Evolutionary conservation across 2,113 vertebrate genomes (phyloP).

Genomic region (Eptesicus fuscus): DNA sequence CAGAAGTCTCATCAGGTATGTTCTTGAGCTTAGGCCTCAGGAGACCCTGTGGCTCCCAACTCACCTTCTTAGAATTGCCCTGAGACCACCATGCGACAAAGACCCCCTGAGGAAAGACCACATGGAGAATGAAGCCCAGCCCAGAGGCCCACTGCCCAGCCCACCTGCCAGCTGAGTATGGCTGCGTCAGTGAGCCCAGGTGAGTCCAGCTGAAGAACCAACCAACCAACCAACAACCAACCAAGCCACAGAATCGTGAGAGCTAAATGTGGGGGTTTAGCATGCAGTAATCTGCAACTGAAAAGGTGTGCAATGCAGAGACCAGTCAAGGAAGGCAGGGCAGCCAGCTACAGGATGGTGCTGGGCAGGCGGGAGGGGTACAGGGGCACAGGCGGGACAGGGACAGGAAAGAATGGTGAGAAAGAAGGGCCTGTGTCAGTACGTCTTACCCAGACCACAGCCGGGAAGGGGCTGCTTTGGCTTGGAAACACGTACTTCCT

Average conservation of each 20-base stretch:
- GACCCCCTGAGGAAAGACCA: not conserved
- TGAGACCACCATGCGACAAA: not conserved
- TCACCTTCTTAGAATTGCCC: not conserved
- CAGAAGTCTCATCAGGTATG: not conserved
- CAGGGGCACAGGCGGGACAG: too few species aligned
- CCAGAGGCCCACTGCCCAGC: not conserved
- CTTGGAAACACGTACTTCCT: not conserved
- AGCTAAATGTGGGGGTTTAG: not conserved
- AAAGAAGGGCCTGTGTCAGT: not conserved
- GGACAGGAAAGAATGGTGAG: not conserved
- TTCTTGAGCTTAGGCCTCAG: not conserved
- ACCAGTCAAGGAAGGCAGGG: too few species aligned
- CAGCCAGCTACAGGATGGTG: not conserved
- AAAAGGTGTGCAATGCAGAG: not conserved
- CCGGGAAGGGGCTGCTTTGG: not conserved
- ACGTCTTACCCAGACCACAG: not conserved
- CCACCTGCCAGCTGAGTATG: not conserved
- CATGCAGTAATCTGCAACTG: not conserved
- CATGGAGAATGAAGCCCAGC: accelerated
- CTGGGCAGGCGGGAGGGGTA: not conserved
- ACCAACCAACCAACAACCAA: not conserved
- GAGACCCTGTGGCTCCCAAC: not conserved
- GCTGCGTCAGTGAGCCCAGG: not conserved
- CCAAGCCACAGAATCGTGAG: not conserved
- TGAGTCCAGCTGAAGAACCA: too few species aligned